A percentile compares a stretch with the other conserved stretches of the same genome.
Conservation (phyloP, 2,888 invertebrate species). For the Molanna angustata region DNA sequence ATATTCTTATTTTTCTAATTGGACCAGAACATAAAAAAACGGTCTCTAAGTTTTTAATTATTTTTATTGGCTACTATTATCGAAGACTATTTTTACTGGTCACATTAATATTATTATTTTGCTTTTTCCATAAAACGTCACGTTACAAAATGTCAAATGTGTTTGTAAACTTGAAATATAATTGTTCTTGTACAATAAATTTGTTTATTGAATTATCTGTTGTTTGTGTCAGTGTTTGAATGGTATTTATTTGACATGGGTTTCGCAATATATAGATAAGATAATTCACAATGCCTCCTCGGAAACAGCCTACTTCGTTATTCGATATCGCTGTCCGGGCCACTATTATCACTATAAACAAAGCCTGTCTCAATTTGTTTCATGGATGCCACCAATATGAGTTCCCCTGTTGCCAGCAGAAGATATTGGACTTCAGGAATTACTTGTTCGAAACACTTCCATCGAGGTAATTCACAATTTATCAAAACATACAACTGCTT, state of each 20-base stretch:
- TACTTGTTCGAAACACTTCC: slow-evolving; percentile 47
- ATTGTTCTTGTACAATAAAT: too few species aligned
- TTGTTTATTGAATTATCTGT: too few species aligned
- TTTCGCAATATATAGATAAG: background rate
- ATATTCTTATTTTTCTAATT: too few species aligned
- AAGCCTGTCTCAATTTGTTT: slow-evolving; percentile 48
- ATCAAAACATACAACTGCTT: too few species aligned
- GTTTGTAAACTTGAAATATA: slow-evolving; percentile 1
- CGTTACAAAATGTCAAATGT: background rate
- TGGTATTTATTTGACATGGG: background rate
- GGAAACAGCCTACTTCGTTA: slow-evolving; percentile 48
- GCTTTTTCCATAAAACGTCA: too few species aligned
- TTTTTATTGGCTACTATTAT: too few species aligned
- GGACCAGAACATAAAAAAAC: too few species aligned
- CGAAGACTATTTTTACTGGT: too few species aligned
- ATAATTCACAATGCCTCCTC: slow-evolving; percentile 46
- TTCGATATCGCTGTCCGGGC: slow-evolving; percentile 46
- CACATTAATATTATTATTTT: too few species aligned
- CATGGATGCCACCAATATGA: slow-evolving; percentile 45
- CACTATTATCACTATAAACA: slow-evolving; percentile 48
- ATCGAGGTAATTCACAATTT: slow-evolving; percentile 50
- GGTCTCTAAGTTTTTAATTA: too few species aligned
- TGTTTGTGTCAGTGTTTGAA: too few species aligned
- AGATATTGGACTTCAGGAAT: slow-evolving; percentile 43
- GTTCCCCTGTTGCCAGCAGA: slow-evolving; percentile 43